A percentile compares a stretch with the other conserved stretches of the same genome.
Conservation (phyloP, 1,140 invertebrate species). For the Drosophila virilis region DNA sequence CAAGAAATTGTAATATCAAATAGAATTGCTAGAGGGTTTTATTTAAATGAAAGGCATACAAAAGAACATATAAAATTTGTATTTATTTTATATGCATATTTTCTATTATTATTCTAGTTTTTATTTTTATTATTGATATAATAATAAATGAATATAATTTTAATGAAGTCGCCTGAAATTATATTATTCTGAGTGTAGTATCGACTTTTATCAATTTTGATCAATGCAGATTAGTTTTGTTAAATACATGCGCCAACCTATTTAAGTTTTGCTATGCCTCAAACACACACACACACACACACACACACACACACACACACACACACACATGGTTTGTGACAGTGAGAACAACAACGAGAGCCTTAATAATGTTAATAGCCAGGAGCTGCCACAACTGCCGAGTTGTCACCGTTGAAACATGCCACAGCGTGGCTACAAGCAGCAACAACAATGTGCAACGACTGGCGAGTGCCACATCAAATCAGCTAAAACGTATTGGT, state of each 20-base stretch:
- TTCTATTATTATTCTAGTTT: no score
- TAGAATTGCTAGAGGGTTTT: no score
- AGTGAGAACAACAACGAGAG: conserved; percentile 2
- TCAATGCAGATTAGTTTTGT: not conserved
- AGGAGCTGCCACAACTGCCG: conserved; percentile 14
- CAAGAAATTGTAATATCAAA: no score
- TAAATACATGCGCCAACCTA: not conserved
- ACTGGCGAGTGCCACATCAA: conserved; percentile 40
- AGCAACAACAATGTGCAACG: conserved; percentile 4
- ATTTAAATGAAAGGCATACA: no score
- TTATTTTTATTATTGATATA: no score
- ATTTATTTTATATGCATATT: no score
- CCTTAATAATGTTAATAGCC: conserved; percentile 11
- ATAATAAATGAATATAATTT: no score
- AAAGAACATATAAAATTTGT: no score
- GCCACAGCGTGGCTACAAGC: not conserved
- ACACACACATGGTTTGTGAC: not conserved
- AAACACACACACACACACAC: not conserved
- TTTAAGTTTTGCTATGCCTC: not conserved
- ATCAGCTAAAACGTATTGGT: conserved; percentile 59
- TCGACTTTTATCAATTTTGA: not conserved
- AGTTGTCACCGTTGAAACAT: conserved; percentile 9
- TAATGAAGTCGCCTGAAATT: no score
- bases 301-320: conserved; percentile 11
- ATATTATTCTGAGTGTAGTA: not conserved